Conservation (phyloP, 2,797 vertebrate species). For the Syngnathus acus region DNA sequence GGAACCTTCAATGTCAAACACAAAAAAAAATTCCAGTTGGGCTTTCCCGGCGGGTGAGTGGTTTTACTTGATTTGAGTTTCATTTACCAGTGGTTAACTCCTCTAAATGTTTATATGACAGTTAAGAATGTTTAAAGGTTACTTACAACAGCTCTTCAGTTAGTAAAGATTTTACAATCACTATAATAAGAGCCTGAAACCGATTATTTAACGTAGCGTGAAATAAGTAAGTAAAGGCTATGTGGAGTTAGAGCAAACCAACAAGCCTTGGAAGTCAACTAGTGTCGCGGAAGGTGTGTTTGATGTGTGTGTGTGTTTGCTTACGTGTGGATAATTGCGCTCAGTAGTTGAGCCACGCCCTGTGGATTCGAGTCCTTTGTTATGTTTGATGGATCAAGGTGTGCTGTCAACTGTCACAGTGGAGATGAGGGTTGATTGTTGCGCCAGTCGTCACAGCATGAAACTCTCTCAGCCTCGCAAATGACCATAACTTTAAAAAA, state of each 20-base stretch:
- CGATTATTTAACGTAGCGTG: neutral
- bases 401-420: conserved; percentile 46
- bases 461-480: conserved; percentile 20
- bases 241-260: neutral
- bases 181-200: neutral
- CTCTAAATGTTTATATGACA: neutral
- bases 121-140: neutral
- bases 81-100: neutral
- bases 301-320: neutral
- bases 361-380: conserved; percentile 16
- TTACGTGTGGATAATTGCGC: neutral
- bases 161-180: neutral
- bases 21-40: neutral
- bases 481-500: neutral
- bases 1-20: neutral
- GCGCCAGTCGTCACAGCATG: conserved; percentile 60
- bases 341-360: conserved; percentile 5
- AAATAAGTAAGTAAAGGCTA: neutral
- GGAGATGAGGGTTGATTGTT: conserved; percentile 43
- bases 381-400: conserved; percentile 24
- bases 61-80: neutral
- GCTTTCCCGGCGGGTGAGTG: neutral
- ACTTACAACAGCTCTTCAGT: no score
- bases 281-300: neutral
- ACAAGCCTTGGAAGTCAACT: neutral